A percentile compares a stretch with the other conserved stretches of the same genome.
Conservation (phyloP, 1,140 invertebrate genomes). For the Ostrea edulis region DNA sequence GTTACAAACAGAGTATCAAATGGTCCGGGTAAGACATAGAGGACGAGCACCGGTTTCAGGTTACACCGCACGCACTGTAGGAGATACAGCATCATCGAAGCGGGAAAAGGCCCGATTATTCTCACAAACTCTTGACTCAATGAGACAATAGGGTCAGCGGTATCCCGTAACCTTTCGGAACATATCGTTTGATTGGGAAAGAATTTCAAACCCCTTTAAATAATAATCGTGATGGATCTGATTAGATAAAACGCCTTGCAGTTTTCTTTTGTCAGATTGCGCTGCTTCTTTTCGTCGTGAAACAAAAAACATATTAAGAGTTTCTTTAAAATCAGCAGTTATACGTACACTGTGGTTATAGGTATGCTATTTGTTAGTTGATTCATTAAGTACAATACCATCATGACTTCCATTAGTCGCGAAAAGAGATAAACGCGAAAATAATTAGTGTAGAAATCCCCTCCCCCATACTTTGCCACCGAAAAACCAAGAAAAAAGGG, state of each 20-base stretch:
- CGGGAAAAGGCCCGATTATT: slow-evolving; percentile 23
- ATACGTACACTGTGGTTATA: too few relatives aligned
- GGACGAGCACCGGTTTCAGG: slow-evolving; percentile 12
- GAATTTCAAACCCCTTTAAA: neutral
- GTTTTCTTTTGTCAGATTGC: neutral
- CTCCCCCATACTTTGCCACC: too few relatives aligned
- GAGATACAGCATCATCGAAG: slow-evolving; percentile 22
- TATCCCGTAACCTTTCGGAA: slow-evolving; percentile 19
- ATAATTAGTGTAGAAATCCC: too few relatives aligned
- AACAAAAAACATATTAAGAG: too few relatives aligned
- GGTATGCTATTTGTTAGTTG: too few relatives aligned
- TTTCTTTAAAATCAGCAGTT: too few relatives aligned
- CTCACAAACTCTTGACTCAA: slow-evolving; percentile 5
- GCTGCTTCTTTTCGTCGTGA: too few relatives aligned
- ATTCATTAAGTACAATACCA: too few relatives aligned
- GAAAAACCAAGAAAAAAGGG: too few relatives aligned
- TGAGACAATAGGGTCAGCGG: neutral
- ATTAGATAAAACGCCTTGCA: neutral
- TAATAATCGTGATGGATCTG: neutral
- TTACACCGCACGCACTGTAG: neutral
- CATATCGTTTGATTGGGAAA: slow-evolving; percentile 23
- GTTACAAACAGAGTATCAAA: slow-evolving; percentile 31
- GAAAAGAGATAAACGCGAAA: too few relatives aligned
- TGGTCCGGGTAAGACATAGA: slow-evolving; percentile 27
- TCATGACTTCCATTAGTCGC: too few relatives aligned